Percentiles rank a stretch among this genome's conserved stretches.
These are phyloP conservation scores for Drosophila sulfurigaster DNA, from an alignment of 1,140 invertebrate genomes.

Conservation along the genomic window DNA sequence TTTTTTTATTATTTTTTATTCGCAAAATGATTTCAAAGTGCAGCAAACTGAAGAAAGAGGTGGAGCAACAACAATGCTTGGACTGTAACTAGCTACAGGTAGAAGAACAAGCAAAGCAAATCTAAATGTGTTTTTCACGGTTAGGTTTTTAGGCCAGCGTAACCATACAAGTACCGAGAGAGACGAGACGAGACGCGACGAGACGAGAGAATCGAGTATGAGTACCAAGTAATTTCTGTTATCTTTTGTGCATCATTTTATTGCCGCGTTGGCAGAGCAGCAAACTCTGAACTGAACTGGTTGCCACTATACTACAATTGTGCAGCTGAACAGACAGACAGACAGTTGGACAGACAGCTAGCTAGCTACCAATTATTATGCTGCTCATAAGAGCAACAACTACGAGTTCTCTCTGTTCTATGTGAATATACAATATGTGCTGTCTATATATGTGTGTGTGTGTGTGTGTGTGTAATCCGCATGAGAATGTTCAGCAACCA, in stretches of 20 bases:
- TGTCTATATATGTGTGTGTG: too few relatives aligned
- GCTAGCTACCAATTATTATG: constrained; percentile 70
- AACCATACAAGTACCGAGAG: constrained; percentile 40
- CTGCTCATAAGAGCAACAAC: constrained; percentile 32
- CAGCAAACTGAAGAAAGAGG: constrained; percentile 60
- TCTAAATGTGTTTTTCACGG: constrained; percentile 76
- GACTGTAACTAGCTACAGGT: constrained; percentile 44
- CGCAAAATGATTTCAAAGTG: constrained; percentile 79
- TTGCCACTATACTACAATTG: constrained; percentile 7
- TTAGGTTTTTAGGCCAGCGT: constrained; percentile 76
- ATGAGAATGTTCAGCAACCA: constrained; percentile 25
- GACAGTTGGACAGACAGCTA: background rate
- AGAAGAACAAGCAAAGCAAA: constrained; percentile 48
- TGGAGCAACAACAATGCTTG: constrained; percentile 57
- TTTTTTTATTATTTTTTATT: constrained; percentile 49
- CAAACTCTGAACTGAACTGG: constrained; percentile 61
- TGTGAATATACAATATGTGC: constrained; percentile 66
- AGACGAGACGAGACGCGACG: background rate
- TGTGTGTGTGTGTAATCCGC: constrained; percentile 12
- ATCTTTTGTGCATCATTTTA: constrained; percentile 79
- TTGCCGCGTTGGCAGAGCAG: constrained; percentile 53
- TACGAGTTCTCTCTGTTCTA: constrained; percentile 11
- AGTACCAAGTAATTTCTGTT: constrained; percentile 72
- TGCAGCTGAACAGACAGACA: background rate
- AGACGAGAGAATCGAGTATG: constrained; percentile 15